Conservation (phyloP, 2,113 vertebrate genomes). For the Halcyon malimbica region DNA sequence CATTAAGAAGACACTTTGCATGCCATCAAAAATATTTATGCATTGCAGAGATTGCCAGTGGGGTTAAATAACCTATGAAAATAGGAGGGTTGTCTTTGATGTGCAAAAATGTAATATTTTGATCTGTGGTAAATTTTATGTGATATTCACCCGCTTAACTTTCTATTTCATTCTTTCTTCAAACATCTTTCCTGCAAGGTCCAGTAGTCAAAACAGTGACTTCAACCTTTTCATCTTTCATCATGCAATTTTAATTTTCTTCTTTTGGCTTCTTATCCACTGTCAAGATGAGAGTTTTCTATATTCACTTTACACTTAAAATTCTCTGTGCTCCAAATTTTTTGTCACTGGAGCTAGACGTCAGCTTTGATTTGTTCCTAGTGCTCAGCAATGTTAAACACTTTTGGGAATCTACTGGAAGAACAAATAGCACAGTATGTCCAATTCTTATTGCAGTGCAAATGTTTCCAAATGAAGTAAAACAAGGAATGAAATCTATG, state of each 20-base stretch:
- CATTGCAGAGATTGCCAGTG: slow-evolving; percentile 59
- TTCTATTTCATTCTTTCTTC: slow-evolving; percentile 36
- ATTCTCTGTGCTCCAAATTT: not conserved
- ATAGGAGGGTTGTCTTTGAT: slow-evolving; percentile 64
- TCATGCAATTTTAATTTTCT: slow-evolving; percentile 61
- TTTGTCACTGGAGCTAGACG: not conserved
- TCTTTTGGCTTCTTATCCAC: slow-evolving; percentile 16
- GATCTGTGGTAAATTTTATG: slow-evolving; percentile 60
- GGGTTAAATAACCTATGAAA: slow-evolving; percentile 73
- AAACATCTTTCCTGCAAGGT: slow-evolving; percentile 45
- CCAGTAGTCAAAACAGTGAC: slow-evolving; percentile 46
- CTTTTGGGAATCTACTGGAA: not conserved
- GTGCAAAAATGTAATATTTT: slow-evolving; percentile 66
- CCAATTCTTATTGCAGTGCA: not conserved
- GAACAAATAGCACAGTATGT: not conserved
- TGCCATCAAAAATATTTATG: slow-evolving; percentile 71
- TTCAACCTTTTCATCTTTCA: slow-evolving; percentile 64
- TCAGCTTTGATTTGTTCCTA: slow-evolving; percentile 23
- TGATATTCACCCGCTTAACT: slow-evolving; percentile 42
- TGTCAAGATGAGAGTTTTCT: slow-evolving; percentile 23
- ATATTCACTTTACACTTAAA: slow-evolving; percentile 21
- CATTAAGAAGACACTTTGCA: slow-evolving; percentile 61
- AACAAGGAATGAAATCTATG: not conserved
- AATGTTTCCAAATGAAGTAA: not conserved
- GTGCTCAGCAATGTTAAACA: not conserved